A percentile compares a stretch with the other conserved stretches of the same genome.
Conservation (phyloP, 1,140 invertebrate genomes). For the Drosophila tropicalis region DNA sequence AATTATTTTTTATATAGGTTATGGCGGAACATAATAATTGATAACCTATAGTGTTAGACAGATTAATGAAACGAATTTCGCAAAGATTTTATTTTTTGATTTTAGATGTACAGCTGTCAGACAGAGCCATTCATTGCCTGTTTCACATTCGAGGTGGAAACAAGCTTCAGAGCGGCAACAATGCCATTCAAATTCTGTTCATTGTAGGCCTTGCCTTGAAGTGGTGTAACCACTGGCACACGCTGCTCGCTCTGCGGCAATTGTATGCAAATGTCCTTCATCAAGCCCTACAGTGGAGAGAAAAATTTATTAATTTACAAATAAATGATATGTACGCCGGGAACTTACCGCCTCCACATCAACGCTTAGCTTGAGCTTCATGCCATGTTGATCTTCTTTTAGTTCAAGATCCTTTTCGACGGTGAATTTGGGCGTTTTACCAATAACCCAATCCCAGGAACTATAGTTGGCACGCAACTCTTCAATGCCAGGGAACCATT, state of each 20-base stretch:
- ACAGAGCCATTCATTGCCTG: constrained; percentile 78
- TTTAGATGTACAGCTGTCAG: constrained; percentile 53
- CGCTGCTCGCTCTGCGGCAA: constrained; percentile 70
- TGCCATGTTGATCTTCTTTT: constrained; percentile 66
- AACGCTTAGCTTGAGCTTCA: constrained; percentile 72
- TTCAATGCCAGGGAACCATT: constrained; percentile 92
- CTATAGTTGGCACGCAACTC: constrained; percentile 87
- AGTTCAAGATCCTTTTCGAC: constrained; percentile 84
- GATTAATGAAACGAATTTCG: constrained; percentile 32
- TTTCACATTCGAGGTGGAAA: constrained; percentile 75
- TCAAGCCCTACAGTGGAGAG: constrained; percentile 62
- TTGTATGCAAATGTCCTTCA: constrained; percentile 64
- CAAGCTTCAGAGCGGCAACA: constrained; percentile 71
- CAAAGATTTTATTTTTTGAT: constrained; percentile 20
- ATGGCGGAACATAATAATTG: constrained; percentile 19
- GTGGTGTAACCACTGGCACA: constrained; percentile 75
- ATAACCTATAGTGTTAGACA: constrained; percentile 28
- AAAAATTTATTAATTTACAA: not conserved
- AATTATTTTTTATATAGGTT: constrained; percentile 14
- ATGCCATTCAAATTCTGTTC: constrained; percentile 78
- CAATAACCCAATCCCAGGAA: constrained; percentile 95
- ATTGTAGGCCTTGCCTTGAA: constrained; percentile 71
- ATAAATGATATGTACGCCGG: not conserved
- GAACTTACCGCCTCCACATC: constrained; percentile 71
- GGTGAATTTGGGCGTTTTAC: constrained; percentile 93